Evolutionary conservation across 1,140 invertebrate genomes (phyloP).

Genomic region (Saccostrea glomerata): DNA sequence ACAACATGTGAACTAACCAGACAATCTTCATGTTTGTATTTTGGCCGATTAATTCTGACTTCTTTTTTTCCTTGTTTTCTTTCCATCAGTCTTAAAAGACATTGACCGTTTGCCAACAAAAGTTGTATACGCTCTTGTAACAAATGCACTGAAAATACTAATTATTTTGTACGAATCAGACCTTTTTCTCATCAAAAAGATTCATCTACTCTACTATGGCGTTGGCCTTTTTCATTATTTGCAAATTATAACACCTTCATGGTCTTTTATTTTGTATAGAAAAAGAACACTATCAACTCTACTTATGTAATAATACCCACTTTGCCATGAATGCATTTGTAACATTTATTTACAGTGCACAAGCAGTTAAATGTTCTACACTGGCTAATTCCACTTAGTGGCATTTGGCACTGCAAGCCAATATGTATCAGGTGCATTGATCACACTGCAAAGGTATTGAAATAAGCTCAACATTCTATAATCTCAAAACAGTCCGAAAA

Average conservation of each 20-base stretch:
- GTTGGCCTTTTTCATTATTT: neutral
- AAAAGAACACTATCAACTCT: neutral
- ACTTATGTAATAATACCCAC: neutral
- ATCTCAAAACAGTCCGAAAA: constrained; percentile 24
- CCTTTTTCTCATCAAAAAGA: neutral
- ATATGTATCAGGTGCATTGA: neutral
- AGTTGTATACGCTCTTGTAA: neutral
- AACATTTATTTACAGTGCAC: neutral
- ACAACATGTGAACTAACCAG: neutral
- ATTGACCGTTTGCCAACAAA: neutral
- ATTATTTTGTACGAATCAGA: neutral
- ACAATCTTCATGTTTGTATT: constrained; percentile 1
- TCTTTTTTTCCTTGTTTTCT: constrained; percentile 15
- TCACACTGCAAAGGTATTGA: neutral
- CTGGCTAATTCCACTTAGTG: neutral
- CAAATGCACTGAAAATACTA: neutral
- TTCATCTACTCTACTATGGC: neutral
- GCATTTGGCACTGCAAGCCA: neutral
- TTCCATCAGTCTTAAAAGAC: neutral
- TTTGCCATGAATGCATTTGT: neutral
- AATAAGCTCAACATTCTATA: constrained; percentile 7
- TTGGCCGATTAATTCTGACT: constrained; percentile 30
- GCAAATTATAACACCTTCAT: neutral
- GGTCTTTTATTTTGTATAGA: neutral
- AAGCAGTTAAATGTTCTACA: neutral